phyloP scores from a whole-genome alignment of 1,140 invertebrate genomes.

The Geopemphigus sp. region DNA sequence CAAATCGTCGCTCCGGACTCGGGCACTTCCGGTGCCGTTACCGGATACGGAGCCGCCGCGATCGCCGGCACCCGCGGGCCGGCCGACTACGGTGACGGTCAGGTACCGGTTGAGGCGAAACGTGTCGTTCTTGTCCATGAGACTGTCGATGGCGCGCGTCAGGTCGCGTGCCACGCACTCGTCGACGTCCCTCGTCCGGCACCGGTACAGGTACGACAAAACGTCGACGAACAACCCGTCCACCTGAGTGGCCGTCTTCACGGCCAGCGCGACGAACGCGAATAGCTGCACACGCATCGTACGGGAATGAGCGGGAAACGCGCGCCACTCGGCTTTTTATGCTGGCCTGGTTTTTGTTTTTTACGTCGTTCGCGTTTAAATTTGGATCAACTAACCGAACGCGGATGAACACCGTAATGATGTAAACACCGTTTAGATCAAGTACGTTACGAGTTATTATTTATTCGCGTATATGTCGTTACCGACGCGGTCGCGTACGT shows the following conservation, averaged over 20 bases:
- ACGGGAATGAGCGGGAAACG: not conserved
- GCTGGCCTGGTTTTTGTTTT: not conserved
- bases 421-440: not conserved
- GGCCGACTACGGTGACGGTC: not conserved
- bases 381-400: constrained; percentile 10
- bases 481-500: too few relatives aligned
- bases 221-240: not conserved
- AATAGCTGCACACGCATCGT: constrained; percentile 15
- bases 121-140: not conserved
- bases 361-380: not conserved
- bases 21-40: not conserved
- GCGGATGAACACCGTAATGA: constrained; percentile 13
- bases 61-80: not conserved
- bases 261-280: not conserved
- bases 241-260: not conserved
- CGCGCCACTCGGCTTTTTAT: not conserved
- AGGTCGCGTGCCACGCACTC: not conserved
- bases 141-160: not conserved
- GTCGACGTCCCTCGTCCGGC: not conserved
- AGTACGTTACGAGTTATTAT: not conserved
- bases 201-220: not conserved
- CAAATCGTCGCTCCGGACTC: too few relatives aligned
- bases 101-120: constrained; percentile 3
- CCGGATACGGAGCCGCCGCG: not conserved
- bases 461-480: not conserved